Evolutionary conservation across 1,140 invertebrate species (phyloP).

Genomic region (Calephelis virginiensis): DNA sequence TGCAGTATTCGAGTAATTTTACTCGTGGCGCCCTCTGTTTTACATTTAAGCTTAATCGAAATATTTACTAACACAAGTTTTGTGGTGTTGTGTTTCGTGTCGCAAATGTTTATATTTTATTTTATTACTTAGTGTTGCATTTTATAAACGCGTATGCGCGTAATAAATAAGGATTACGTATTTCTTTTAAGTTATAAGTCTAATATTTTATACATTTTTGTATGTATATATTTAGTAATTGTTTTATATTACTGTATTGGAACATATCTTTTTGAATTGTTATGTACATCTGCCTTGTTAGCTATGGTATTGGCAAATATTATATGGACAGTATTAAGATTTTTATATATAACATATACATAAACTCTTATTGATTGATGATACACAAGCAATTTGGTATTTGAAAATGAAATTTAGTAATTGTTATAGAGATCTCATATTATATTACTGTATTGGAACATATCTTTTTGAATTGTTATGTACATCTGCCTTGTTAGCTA

Average conservation of each 20-base stretch:
- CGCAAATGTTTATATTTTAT: constrained; percentile 13
- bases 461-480: neutral
- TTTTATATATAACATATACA: too few species aligned
- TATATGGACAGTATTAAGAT: constrained; percentile 1
- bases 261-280: constrained; percentile 1
- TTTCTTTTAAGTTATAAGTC: constrained; percentile 3
- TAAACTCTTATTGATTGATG: too few species aligned
- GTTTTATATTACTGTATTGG: constrained; percentile 2
- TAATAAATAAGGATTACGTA: neutral
- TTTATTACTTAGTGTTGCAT: neutral
- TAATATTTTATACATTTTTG: neutral
- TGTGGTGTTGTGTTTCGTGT: constrained; percentile 10
- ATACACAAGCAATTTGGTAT: too few species aligned
- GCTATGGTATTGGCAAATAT: too few species aligned
- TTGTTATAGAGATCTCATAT: constrained; percentile 15
- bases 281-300: too few species aligned
- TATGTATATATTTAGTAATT: constrained; percentile 3
- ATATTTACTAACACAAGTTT: neutral
- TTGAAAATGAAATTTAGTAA: neutral
- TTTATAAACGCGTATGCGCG: neutral
- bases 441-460: constrained; percentile 2
- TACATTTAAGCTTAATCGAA: neutral
- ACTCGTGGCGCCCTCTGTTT: neutral
- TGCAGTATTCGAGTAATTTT: too few species aligned
- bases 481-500: too few species aligned